These are phyloP conservation scores for Lepidurus apus DNA, from an alignment of 1,140 invertebrate genomes.

Conservation along the genomic window DNA sequence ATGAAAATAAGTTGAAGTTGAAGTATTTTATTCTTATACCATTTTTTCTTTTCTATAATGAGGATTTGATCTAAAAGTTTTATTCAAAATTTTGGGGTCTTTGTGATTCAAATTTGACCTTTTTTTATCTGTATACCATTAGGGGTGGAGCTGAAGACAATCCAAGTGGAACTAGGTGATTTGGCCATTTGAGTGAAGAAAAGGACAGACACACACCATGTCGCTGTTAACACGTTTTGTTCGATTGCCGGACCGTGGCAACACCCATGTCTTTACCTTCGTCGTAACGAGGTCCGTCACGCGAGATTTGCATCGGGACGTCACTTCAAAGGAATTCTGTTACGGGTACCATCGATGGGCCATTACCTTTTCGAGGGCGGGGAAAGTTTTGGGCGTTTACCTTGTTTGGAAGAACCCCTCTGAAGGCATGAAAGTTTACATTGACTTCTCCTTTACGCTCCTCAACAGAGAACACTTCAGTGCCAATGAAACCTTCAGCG, in stretches of 20 bases:
- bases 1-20: no score
- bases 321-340: conserved; percentile 75
- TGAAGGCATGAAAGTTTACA: conserved; percentile 62
- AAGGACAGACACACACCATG: conserved; percentile 50
- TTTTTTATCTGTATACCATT: no score
- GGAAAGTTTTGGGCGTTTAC: conserved; percentile 74
- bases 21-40: no score
- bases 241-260: conserved; percentile 71
- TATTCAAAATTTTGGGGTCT: no score
- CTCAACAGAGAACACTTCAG: conserved; percentile 81
- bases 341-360: conserved; percentile 83
- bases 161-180: background rate
- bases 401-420: conserved; percentile 45
- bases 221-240: conserved; percentile 78
- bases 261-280: conserved; percentile 79
- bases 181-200: background rate
- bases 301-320: conserved; percentile 69
- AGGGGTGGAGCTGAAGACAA: no score
- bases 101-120: no score
- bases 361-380: conserved; percentile 72
- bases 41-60: no score
- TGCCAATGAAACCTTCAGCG: conserved; percentile 73
- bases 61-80: no score
- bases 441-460: conserved; percentile 78
- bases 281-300: conserved; percentile 73